Base-by-base conservation (phyloP, 1,140 invertebrate genomes). In the Philotrypesis tridentata region DNA sequence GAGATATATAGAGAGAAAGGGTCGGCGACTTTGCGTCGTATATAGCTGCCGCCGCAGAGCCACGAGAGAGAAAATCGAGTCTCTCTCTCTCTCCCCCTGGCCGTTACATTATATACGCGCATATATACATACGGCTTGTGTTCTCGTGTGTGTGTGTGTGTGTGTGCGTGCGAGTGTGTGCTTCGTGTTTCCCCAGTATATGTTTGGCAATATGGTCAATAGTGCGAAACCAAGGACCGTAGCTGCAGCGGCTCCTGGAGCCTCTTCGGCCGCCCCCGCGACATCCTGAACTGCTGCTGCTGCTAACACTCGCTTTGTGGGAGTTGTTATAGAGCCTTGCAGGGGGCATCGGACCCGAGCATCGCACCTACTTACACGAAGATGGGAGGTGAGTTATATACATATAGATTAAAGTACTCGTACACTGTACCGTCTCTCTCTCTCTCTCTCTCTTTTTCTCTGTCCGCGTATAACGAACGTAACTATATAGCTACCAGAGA, bases 1-100 rank as follows among this genome's bases (percentile, higher is more conserved):
- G 48, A 27, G 75, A 77, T 40, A 77, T 55, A 77, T 65, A 68
- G 75, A 78, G 25, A 79, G 77, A 79, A 79, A 79, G 68, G 78
- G 78, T 80, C 78, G 78, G 55, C 70, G 78, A 80, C 70, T 80
- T 71, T 71, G 27, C 21, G 17, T 60, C 48, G 73, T 75, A 29
- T 31, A 27, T 55, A 25, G 55, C 40, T 14, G 40, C 12, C 61
- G 11, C 61, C n/a, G 21, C 17, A n/a, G 48, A 48, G 43, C 6
- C 40, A 12, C 5, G 40, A 48, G 43, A 48, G 43, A 48, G 43
- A 48, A 14, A 55, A 55, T 43, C 60, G 61, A 55, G 37, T 48
- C 61, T 43, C 55, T 55, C 11, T 40, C 8, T 29, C 63, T 25
- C 23, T n/a, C 63, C n/a, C 73, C 17, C 8, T 11, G 6, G 8